phyloP scores from a whole-genome alignment of 2,888 invertebrate species.

The Alloscopus bannaensis region DNA sequence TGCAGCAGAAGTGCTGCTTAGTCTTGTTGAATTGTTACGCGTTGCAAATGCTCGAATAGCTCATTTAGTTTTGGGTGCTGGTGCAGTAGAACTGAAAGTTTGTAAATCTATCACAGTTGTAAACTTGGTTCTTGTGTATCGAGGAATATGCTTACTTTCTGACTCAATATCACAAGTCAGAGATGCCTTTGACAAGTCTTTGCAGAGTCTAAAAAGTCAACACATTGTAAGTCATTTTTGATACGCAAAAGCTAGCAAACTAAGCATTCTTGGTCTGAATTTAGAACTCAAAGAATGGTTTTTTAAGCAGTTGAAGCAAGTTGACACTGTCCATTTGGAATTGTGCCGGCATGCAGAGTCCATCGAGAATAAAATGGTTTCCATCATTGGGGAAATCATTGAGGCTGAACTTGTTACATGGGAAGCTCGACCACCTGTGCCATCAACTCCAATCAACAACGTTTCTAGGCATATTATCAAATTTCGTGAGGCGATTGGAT shows the following conservation, averaged over 20 bases:
- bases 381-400: slow-evolving; percentile 91
- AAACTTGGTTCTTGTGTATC: slow-evolving; percentile 90
- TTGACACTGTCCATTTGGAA: slow-evolving; percentile 86
- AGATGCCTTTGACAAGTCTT: slow-evolving; percentile 66
- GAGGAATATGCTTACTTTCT: slow-evolving; percentile 86
- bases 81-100: slow-evolving; percentile 95
- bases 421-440: slow-evolving; percentile 96
- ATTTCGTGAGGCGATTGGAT: slow-evolving; percentile 72
- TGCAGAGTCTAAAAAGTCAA: slow-evolving; percentile 70
- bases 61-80: slow-evolving; percentile 96
- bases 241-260: not conserved
- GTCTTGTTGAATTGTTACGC: slow-evolving; percentile 89
- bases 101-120: slow-evolving; percentile 95
- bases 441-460: slow-evolving; percentile 91
- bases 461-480: slow-evolving; percentile 80
- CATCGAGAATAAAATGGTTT: slow-evolving; percentile 92
- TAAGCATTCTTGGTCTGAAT: not conserved
- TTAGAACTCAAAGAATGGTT: no score
- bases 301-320: slow-evolving; percentile 70
- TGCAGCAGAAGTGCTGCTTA: slow-evolving; percentile 71
- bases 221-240: slow-evolving; percentile 69
- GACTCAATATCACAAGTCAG: slow-evolving; percentile 68
- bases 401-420: slow-evolving; percentile 88
- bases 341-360: slow-evolving; percentile 93
- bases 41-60: slow-evolving; percentile 92